phyloP scores from a whole-genome alignment of 2,797 vertebrate genomes.

The Paedocypris micromegethes region DNA sequence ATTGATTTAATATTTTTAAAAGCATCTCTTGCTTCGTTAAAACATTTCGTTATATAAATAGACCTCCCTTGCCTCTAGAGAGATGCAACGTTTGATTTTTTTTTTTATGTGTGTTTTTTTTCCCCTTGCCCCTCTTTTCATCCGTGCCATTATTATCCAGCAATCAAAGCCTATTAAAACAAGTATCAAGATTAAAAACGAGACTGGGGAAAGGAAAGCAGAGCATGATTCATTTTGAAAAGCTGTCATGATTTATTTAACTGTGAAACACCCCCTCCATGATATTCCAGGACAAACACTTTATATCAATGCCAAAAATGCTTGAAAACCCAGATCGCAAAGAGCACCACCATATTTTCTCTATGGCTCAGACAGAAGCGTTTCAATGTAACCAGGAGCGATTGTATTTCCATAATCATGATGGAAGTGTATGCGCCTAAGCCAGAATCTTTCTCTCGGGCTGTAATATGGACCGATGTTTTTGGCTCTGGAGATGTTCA shows the following conservation, averaged over 20 bases:
- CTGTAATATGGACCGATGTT: constrained; percentile 7
- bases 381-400: constrained; percentile 13
- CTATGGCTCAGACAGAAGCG: constrained; percentile 4
- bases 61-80: constrained; percentile 51
- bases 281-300: constrained; percentile 32
- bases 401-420: constrained; percentile 34
- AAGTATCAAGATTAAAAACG: constrained; percentile 46
- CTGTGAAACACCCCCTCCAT: constrained; percentile 39
- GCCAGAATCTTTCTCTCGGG: constrained; percentile 8
- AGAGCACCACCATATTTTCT: constrained; percentile 12
- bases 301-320: constrained; percentile 23
- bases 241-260: constrained; percentile 60
- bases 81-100: constrained; percentile 51
- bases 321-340: constrained; percentile 12
- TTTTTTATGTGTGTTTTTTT: constrained; percentile 1
- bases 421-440: constrained; percentile 23
- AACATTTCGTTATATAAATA: constrained; percentile 67
- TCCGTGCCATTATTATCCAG: constrained; percentile 47
- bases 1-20: constrained; percentile 74
- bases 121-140: constrained; percentile 25
- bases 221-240: constrained; percentile 45
- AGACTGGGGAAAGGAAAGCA: constrained; percentile 41
- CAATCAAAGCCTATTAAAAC: constrained; percentile 55
- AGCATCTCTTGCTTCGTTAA: constrained; percentile 66
- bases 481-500: constrained; percentile 7